Base-by-base conservation (phyloP, 2,797 vertebrate genomes). In the Acridotheres tristis region DNA sequence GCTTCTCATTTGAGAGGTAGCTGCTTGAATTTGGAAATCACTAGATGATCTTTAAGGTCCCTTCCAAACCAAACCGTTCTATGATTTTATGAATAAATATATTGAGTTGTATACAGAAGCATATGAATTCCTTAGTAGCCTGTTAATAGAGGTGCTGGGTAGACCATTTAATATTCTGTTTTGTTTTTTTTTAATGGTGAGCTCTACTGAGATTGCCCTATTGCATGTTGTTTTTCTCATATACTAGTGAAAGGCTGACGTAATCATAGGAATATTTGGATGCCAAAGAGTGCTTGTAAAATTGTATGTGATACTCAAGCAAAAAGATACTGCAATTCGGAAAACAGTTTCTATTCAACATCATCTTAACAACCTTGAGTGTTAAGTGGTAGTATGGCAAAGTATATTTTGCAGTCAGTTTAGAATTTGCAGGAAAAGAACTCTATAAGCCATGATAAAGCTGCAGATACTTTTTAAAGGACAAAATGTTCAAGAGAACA, bases 401-500 rank as follows among this genome's bases (percentile, higher is more conserved):
- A 77, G 23, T 27, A n/a, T n/a, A 36, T 36, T 85, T 63, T 68
- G n/a, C 53, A 68, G 30, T 58, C 29, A 51, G 48, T 85, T 87
- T 42, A 67, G 68, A 71, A 85, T 92, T 89, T 85, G 11, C 32
- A 61, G 68, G 25, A 43, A 63, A 54, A 80, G 36, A 85, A 17
- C 32, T 63, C 29, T 40, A 5, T 69, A 87, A 93, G n/a, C 48
- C 43, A 76, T 32, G 45, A 89, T 79, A 73, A 87, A 94, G 82
- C 65, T 83, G 53, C n/a, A 83, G 65, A 63, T 89, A 61, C 12
- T 47, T 90, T 88, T 67, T 71, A 77, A 84, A 88, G 76, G 67
- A 94, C 94, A 91, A 34, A 93, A 94, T 45, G 90, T 96, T 94
- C 21, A 0, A 30, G 76, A 86, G 85, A 94, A 88, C 85, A 76